Conservation (phyloP, 2,797 vertebrate species). For the Gallinago solitaria region DNA sequence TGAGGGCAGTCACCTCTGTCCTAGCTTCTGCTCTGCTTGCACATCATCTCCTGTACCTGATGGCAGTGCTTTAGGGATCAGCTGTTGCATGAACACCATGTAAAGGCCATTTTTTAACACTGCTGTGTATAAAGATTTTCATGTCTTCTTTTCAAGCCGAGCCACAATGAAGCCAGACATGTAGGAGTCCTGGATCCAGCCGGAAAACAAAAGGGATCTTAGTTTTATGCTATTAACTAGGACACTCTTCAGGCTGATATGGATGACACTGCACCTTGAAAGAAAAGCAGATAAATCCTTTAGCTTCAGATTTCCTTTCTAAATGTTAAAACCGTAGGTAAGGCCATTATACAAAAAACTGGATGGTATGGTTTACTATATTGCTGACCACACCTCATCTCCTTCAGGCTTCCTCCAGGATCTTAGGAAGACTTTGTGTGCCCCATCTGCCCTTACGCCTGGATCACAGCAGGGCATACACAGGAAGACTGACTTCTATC, state of each 20-base stretch:
- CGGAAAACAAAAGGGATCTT: neutral
- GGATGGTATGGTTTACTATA: accelerated
- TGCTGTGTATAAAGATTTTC: neutral
- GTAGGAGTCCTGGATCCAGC: neutral
- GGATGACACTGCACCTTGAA: neutral
- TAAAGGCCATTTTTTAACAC: neutral
- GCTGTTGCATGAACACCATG: neutral
- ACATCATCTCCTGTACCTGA: neutral
- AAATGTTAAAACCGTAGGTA: neutral
- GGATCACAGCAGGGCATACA: neutral
- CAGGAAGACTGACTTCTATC: neutral
- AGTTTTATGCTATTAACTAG: neutral
- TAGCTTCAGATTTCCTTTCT: neutral
- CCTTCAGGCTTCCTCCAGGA: neutral
- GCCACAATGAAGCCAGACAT: neutral
- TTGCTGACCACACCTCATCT: neutral
- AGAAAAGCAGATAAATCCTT: neutral
- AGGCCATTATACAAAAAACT: neutral
- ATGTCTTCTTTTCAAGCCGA: neutral
- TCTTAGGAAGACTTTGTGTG: neutral
- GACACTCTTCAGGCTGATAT: neutral
- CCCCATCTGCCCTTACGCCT: neutral
- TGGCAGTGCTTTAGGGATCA: neutral
- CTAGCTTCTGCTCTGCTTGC: neutral
- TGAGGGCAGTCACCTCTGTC: neutral